These are phyloP conservation scores for Astyanax mexicanus DNA, from an alignment of 2,797 vertebrate species.

Conservation along the genomic window DNA sequence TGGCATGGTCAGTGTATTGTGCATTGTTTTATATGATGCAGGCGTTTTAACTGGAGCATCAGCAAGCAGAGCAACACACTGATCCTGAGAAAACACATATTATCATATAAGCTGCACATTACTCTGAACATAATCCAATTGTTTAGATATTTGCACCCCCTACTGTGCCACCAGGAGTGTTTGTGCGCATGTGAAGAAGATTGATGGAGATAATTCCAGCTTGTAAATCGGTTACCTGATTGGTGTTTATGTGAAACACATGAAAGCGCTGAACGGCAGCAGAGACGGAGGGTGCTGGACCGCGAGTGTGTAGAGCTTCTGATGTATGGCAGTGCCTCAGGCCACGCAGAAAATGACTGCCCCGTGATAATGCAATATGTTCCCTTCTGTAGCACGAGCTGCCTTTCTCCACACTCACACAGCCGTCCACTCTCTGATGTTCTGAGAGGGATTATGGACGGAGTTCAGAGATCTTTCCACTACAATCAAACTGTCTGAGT, in stretches of 20 bases:
- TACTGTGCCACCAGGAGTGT: not conserved
- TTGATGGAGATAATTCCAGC: constrained; percentile 51
- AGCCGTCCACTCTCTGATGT: not conserved
- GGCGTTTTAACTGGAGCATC: too few relatives aligned
- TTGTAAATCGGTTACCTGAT: constrained; percentile 47
- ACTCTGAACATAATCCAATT: constrained; percentile 47
- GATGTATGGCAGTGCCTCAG: not conserved
- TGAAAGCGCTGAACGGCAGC: constrained; percentile 8
- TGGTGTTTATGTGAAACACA: constrained; percentile 24
- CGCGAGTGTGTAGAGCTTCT: not conserved
- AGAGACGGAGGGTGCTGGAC: constrained; percentile 27
- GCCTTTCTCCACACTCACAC: not conserved
- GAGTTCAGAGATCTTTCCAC: not conserved
- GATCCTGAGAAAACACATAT: too few relatives aligned
- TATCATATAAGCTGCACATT: constrained; percentile 33
- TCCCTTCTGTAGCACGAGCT: constrained; percentile 21
- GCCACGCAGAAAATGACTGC: not conserved
- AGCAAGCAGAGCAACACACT: too few relatives aligned
- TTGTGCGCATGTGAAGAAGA: not conserved
- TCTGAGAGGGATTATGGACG: not conserved
- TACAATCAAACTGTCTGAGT: not conserved
- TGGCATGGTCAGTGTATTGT: too few relatives aligned
- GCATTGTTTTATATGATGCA: too few relatives aligned
- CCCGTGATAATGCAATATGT: constrained; percentile 3
- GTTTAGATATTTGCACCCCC: constrained; percentile 22